Base-by-base conservation (phyloP, 2,888 invertebrate genomes). In the Andrena trimmerana region DNA sequence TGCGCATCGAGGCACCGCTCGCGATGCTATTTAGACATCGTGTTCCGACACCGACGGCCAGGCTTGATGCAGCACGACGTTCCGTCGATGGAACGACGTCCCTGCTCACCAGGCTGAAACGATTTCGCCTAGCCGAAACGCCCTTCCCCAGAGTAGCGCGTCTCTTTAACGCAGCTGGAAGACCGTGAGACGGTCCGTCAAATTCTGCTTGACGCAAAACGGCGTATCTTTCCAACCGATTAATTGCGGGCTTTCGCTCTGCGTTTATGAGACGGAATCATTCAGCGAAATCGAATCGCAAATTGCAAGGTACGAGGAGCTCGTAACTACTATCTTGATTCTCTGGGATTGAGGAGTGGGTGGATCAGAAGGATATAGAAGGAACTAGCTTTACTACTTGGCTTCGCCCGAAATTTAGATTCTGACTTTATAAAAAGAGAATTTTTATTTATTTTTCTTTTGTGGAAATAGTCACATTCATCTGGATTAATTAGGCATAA, bases 21-120 rank as follows among this genome's bases (percentile, higher is more conserved):
- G 20, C n/a, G 63, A 31, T 6, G 57, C 66, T 60, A 29, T 77
- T 81, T 81, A 72, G 80, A 81, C 80, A 67, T 36, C 27, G 67
- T 54, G 67, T 71, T 74, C 80, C 29, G 54, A 71, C 67, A 62
- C 73, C n/a, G 42, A 60, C 70, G 33, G 31, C 5, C 29, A 8
- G 48, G 27, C 48, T 42, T 13, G 50, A 77, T 33, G 33, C 70
- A 10, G 59, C 33, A n/a, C 66, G 52, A 70, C 77, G 80, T 77
- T 20, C 10, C 50, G 60, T 77, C 80, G 77, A 77, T 63, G 67
- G 48, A 63, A 36, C 52, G 54, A 16, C 57, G 52, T 27, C 52
- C 48, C 42, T 57, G 50, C 27, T 71, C 62, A 16, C 2, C 62
- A 10, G 59, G 52, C n/a, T n/a, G 27, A 54, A 42, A 52, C 66